Conservation (phyloP, 2,797 vertebrate species). For the Mormyrus hasselquistii region DNA sequence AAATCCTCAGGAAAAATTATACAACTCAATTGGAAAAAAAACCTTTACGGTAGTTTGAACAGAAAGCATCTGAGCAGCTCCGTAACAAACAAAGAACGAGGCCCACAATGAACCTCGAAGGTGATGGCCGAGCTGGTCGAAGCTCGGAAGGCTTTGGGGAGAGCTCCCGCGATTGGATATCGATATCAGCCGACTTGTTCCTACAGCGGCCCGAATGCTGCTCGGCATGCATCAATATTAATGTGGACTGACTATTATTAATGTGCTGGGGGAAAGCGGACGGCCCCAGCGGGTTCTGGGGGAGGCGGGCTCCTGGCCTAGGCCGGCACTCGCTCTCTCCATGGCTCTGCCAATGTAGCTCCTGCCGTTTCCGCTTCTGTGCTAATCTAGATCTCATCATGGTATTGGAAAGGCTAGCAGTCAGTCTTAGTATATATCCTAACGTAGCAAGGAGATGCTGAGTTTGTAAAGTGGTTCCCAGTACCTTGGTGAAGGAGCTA, state of each 20-base stretch:
- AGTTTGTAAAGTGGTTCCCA: neutral
- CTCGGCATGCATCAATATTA: neutral
- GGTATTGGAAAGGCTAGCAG: neutral
- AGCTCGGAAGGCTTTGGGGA: neutral
- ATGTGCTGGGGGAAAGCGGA: neutral
- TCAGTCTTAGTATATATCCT: neutral
- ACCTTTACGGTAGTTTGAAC: neutral
- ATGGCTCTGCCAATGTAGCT: neutral
- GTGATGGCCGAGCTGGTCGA: neutral
- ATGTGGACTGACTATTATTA: neutral
- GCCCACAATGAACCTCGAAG: neutral
- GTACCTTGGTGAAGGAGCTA: constrained; percentile 94
- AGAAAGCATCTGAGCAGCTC: neutral
- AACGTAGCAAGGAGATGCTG: neutral
- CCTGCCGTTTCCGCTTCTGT: neutral
- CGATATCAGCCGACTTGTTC: neutral
- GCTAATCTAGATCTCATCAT: neutral
- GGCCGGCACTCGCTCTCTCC: neutral
- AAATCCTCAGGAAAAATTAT: neutral
- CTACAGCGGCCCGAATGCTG: neutral
- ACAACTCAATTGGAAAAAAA: neutral
- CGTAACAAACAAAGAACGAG: neutral
- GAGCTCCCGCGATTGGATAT: neutral
- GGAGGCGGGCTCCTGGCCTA: neutral
- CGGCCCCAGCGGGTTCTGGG: neutral